These are phyloP conservation scores for Synanthedon andrenaeformis DNA, from an alignment of 2,888 invertebrate species.

Conservation along the genomic window DNA sequence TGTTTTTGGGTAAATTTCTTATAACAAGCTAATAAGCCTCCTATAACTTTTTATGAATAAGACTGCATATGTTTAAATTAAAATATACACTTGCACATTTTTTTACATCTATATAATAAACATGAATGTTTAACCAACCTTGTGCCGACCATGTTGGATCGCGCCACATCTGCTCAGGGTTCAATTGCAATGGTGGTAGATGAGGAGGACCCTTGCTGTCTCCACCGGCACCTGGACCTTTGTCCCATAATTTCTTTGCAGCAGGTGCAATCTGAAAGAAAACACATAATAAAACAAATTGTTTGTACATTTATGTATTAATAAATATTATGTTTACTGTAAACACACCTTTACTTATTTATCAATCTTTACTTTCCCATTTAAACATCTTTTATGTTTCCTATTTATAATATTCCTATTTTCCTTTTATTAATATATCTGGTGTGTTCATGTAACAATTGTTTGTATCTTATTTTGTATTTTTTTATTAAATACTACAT, in stretches of 20 bases:
- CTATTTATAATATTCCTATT: no score
- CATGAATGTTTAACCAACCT: slow-evolving; percentile 59
- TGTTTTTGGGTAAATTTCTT: no score
- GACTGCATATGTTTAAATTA: no score
- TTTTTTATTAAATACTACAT: no score
- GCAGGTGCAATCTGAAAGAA: slow-evolving; percentile 86
- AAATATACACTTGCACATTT: no score
- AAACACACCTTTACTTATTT: background rate
- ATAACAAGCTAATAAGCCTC: no score
- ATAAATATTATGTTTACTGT: background rate
- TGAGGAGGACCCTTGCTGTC: slow-evolving; percentile 82
- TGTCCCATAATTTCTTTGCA: slow-evolving; percentile 94
- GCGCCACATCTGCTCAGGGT: slow-evolving; percentile 87
- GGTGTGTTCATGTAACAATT: no score
- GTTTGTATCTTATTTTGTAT: no score
- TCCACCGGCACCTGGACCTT: slow-evolving; percentile 76
- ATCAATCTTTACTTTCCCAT: background rate
- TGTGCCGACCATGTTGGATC: slow-evolving; percentile 95
- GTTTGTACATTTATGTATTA: background rate
- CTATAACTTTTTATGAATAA: no score
- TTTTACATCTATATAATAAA: no score
- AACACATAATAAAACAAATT: slow-evolving; percentile 4
- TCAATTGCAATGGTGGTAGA: slow-evolving; percentile 79
- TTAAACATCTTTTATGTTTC: no score
- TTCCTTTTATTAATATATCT: no score